A percentile compares a stretch with the other conserved stretches of the same genome.
Evolutionary conservation across 2,113 vertebrate species (phyloP).

Genomic region (Platysternon megacephalum): DNA sequence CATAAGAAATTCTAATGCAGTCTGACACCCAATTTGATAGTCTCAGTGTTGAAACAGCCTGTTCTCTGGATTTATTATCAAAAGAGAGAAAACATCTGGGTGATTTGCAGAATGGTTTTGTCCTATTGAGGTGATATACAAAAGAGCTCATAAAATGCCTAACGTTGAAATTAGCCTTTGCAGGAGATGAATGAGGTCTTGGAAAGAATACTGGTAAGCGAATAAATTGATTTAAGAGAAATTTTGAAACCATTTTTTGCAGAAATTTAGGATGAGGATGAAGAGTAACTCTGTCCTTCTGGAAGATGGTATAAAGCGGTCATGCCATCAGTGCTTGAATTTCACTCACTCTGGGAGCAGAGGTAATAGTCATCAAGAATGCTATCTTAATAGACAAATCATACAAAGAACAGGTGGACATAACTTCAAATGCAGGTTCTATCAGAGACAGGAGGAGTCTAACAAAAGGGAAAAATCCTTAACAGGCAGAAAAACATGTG

Average conservation of each 20-base stretch:
- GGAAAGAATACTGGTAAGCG: conserved; percentile 17
- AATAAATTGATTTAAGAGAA: neutral
- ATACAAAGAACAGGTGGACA: neutral
- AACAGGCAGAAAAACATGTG: neutral
- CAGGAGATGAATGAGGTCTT: neutral
- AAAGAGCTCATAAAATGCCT: conserved; percentile 18
- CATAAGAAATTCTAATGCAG: neutral
- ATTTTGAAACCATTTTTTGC: neutral
- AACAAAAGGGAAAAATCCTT: neutral
- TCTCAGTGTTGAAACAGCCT: neutral
- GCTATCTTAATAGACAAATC: neutral
- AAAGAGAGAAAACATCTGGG: neutral
- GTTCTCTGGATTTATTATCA: conserved; percentile 23
- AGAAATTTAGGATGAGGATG: conserved; percentile 24
- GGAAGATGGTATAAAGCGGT: neutral
- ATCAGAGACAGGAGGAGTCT: neutral
- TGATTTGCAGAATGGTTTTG: conserved; percentile 2
- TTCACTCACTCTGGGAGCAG: neutral
- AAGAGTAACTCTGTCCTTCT: conserved; percentile 18
- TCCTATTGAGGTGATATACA: conserved; percentile 29
- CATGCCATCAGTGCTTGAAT: neutral
- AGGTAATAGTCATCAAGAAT: neutral
- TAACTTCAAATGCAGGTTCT: neutral
- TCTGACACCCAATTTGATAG: conserved; percentile 37
- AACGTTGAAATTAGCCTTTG: neutral